Evolutionary conservation across 2,888 invertebrate genomes (phyloP), one percentile per base, ranked within the genome.

Genomic region (Sthenelais limicola): DNA sequence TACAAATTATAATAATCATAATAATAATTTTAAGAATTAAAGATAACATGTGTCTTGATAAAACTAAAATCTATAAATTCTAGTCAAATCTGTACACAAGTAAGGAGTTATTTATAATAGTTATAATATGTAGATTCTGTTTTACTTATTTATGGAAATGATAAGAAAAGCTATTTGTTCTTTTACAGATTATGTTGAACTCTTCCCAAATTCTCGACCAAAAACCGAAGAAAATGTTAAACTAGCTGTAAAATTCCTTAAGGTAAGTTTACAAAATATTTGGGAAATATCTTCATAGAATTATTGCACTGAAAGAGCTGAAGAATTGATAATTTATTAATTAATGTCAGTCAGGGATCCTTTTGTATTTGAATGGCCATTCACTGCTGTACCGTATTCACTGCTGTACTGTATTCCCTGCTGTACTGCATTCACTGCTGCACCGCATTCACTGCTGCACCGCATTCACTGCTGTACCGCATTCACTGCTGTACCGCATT

Each of bases 201-300:
- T 86, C 38, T 86, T 85, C 73, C 83, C 84, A 33, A 72, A 73
- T 24, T 80, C 82, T 76, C 79, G 78, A 32, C 28, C 71, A 3
- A 80, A 76, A 24, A 81, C 76, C 33, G 74, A 79, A 24, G 69
- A 69, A 4, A 83, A 77, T 62, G 38, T 81, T 21, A 76, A 80
- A 56, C 33, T 70, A 28, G 84, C 84, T 24, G 70, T 76, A 32
- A 69, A 77, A 5, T 83, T 83, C 73, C 71, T 83, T 7, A 76
- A 80, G 82, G 82, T 82, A 70, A 68, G 18, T 21, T 43, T 43
- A 9, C 9, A 12, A 43, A 43, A 18, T 43, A 43, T 43, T 12
- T 43, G 43, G 12, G 12, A 43, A 18, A 43, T 9, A 43, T 9
- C 18, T 12, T 18, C 18, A 43, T 43, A 43, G 12, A 43, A 12